Evolutionary conservation across 1,140 invertebrate genomes (phyloP).

Genomic region (Macrostomum lignano): DNA sequence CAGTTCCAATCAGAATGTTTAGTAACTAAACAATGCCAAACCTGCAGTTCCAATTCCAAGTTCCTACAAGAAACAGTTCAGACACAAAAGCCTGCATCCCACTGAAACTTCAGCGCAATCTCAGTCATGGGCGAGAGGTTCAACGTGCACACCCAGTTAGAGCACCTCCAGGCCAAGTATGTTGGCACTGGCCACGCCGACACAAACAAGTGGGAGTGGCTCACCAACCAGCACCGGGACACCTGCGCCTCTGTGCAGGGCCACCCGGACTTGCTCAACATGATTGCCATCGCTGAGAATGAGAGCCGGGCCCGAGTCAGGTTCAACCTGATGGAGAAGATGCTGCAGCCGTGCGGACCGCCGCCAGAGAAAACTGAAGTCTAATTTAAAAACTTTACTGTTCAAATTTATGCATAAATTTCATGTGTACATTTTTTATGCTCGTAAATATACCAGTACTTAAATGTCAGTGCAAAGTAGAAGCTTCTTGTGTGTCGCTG

Average conservation of each 20-base stretch:
- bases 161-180: constrained; percentile 94
- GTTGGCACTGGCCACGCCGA: constrained; percentile 31
- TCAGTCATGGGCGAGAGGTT: constrained; percentile 97
- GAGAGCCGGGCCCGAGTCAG: constrained; percentile 70
- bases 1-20: no score
- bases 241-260: constrained; percentile 71
- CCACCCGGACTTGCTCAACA: constrained; percentile 70
- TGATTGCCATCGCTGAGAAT: constrained; percentile 74
- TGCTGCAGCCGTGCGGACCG: constrained; percentile 88
- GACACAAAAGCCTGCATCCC: no score
- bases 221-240: constrained; percentile 57
- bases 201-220: constrained; percentile 51
- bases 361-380: constrained; percentile 35
- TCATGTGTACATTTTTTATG: no score
- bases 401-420: no score
- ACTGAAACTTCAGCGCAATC: no score
- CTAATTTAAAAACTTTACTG: no score
- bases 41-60: no score
- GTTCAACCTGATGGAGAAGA: constrained; percentile 86
- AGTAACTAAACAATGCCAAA: no score
- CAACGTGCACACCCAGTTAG: constrained; percentile 89
- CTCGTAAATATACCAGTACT: no score
- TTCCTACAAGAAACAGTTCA: no score
- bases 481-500: no score
- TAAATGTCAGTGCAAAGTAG: no score